Evolutionary conservation across 2,888 invertebrate species (phyloP), one percentile per base, ranked within the genome.

Genomic region (Phasia obesa): DNA sequence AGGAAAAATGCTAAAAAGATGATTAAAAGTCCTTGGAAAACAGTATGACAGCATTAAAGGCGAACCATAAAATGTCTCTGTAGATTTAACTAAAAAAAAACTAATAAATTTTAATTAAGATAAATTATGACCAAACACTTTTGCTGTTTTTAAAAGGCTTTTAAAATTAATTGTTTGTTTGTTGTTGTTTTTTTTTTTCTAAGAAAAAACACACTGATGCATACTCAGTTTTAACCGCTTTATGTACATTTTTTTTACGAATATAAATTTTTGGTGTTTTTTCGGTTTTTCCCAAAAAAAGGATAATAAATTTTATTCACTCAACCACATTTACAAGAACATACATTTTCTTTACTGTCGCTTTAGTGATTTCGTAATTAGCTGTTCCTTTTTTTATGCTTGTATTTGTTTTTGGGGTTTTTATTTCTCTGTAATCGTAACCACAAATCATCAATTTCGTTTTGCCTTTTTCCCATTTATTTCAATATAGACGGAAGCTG

Each of bases 301-400:
- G 1, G 1, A 35, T 11, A 9, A 31, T 31, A 31, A 31, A 31
- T 31, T 35, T 35, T 38, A 21, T 62, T 60, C 21, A 51, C 27
- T 73, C 51, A 47, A 17, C 21, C 59, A 17, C 31, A 47, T 47
- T 57, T 59, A 23, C 19, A 23, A n/a, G 23, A 13, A 59, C 13
- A 38, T 60, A 17, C 11, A n/a, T 42, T n/a, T 44, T 47, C 44
- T 17, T 1, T 13, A 23, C 7, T 42, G n/a, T 2, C 17, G 4
- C 6, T 17, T 6, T 38, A 49, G 23, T 57, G 49, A 67, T 59
- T 75, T 59, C 15, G 31, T 49, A 75, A 75, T 75, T 71, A 35
- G 21, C 4, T 35, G 47, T 11, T 17, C 13, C 9, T 35, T 51
- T 62, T 19, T 9, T 3, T 27, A 9, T 42, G 7, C 9, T n/a